Percentiles rank a stretch among this genome's conserved stretches.
Conservation (phyloP, 2,797 vertebrate species). For the Tauraco hartlaubi region DNA sequence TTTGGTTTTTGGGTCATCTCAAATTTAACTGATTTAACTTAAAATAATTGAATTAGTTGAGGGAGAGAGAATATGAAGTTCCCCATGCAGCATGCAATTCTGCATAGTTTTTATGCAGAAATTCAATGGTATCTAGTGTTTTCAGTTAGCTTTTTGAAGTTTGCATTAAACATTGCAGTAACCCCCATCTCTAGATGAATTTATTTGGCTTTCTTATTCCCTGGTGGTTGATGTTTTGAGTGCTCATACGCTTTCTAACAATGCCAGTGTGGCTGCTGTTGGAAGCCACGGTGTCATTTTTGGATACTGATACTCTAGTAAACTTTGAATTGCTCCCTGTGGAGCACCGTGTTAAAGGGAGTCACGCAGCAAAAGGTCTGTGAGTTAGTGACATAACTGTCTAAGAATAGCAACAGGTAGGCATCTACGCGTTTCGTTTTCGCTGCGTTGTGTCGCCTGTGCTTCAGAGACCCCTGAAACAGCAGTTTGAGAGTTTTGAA, state of each 20-base stretch:
- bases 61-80: neutral
- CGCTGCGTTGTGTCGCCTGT: neutral
- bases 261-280: neutral
- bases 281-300: neutral
- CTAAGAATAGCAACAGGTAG: neutral
- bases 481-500: conserved; percentile 23
- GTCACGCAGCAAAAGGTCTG: neutral
- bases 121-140: neutral
- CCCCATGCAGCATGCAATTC: neutral
- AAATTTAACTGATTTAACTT: neutral
- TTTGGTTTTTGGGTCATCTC: neutral
- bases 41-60: neutral
- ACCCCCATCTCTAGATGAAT: neutral
- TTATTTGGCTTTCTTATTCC: neutral
- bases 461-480: neutral
- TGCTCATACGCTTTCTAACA: neutral
- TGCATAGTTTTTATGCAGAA: neutral
- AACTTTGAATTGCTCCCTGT: neutral
- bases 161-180: neutral
- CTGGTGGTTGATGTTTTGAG: neutral
- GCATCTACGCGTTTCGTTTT: accelerated
- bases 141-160: neutral
- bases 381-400: neutral
- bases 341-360: neutral
- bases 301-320: neutral